Base-by-base conservation (phyloP, 2,113 vertebrate species). In the Alexandromys fortis region DNA sequence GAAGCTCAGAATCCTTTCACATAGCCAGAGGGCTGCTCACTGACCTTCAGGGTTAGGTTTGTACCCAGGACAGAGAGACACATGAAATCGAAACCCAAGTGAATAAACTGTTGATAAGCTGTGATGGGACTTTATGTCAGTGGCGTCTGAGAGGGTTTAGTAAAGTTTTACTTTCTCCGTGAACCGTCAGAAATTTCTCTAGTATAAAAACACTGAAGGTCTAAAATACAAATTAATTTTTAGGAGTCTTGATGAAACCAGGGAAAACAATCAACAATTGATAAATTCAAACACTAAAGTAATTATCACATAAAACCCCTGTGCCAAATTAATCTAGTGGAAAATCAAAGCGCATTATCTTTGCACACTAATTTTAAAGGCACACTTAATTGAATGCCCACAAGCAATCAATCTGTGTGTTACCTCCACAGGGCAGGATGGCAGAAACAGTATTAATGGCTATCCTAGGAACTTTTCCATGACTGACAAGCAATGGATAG, bases 301-400 rank as follows among this genome's bases (percentile, higher is more conserved):
- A 87, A 93, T 92, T 88, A 73, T 92, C 75, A 92, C 63, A 61
- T 58, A 85, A 87, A 97, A 90, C 10, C 28, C 7, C 63, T 63
- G 14, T 17, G 61, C 42, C 87, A 75, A 65, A 88, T 94, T 86
- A 72, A 91, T 58, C 65, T 93, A 94, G 95, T 79, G 87, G 47
- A 90, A 88, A 94, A 93, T 89, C 83, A 83, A 95, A 76, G 55
- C 26, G 61, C 49, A 38, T 92, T 83, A 92, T 90, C 42, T 86
- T 45, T 77, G 28, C 30, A 94, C 6, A 52, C 55, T 95, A 89
- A 86, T 77, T 95, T 87, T 63, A 73, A 91, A 90, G 85, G 68
- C 58, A 95, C 10, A 86, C 4, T 89, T 81, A 73, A 79, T 21
- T 91, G 83, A 91, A 91, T 70, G 52, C 38, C 67, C 72, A 88